Percentiles rank a stretch among this genome's conserved stretches.
These are phyloP conservation scores for Anoncus sp. DNA, from an alignment of 2,888 invertebrate species.

Conservation along the genomic window DNA sequence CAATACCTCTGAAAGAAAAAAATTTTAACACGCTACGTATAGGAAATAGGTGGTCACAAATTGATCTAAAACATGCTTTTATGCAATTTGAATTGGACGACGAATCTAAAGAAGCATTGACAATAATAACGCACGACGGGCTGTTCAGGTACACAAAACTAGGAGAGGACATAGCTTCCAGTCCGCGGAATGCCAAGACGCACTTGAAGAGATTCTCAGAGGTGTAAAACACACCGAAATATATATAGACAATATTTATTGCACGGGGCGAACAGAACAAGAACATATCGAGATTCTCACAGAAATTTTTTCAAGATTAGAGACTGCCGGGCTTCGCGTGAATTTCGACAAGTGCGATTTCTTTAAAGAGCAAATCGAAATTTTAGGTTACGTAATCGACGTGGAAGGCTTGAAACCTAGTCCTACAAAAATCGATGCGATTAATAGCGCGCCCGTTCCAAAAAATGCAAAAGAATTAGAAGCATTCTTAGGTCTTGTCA, in stretches of 20 bases:
- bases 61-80: slow-evolving; percentile 75
- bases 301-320: slow-evolving; percentile 67
- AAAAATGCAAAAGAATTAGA: slow-evolving; percentile 66
- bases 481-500: slow-evolving; percentile 73
- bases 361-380: slow-evolving; percentile 69
- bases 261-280: slow-evolving; percentile 68
- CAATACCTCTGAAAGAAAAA: slow-evolving; percentile 70
- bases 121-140: slow-evolving; percentile 77
- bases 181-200: slow-evolving; percentile 76
- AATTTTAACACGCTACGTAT: slow-evolving; percentile 69
- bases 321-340: slow-evolving; percentile 46
- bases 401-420: slow-evolving; percentile 37
- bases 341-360: slow-evolving; percentile 71
- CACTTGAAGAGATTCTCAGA: slow-evolving; percentile 71
- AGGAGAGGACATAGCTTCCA: slow-evolving; percentile 75
- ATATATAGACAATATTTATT: slow-evolving; percentile 73
- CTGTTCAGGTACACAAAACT: slow-evolving; percentile 74
- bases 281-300: slow-evolving; percentile 69
- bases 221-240: slow-evolving; percentile 71
- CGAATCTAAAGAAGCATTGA: slow-evolving; percentile 73
- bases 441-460: slow-evolving; percentile 40
- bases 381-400: slow-evolving; percentile 51
- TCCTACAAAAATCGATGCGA: slow-evolving; percentile 46
- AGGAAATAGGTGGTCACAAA: slow-evolving; percentile 70
- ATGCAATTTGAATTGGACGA: slow-evolving; percentile 76